A percentile compares a stretch with the other conserved stretches of the same genome.
Conservation (phyloP, 2,797 vertebrate genomes). For the Darevskia nairensis region DNA sequence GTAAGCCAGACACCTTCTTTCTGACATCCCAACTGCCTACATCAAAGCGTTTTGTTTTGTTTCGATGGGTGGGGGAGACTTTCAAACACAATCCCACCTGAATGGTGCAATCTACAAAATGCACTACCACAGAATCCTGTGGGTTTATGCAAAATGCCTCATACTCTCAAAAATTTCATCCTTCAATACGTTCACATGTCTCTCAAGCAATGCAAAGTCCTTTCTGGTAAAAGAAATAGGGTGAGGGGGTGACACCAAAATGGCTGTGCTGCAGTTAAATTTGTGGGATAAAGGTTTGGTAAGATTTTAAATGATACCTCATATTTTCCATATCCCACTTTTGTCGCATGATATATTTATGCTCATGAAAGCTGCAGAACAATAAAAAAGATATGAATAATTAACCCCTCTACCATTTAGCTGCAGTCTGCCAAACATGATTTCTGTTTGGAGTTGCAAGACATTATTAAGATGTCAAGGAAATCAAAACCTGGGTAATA, state of each 20-base stretch:
- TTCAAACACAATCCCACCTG: background rate
- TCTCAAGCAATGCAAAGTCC: background rate
- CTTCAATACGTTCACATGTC: background rate
- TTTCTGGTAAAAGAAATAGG: background rate
- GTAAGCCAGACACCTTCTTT: background rate
- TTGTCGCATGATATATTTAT: background rate
- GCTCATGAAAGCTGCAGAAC: constrained; percentile 25
- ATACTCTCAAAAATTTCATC: constrained; percentile 21
- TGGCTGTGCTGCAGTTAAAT: background rate
- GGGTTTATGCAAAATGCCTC: background rate
- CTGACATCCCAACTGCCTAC: background rate
- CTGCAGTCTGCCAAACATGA: constrained; percentile 25
- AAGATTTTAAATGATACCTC: constrained; percentile 38
- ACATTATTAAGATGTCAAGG: constrained; percentile 36
- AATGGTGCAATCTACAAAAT: background rate
- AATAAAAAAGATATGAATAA: constrained; percentile 46
- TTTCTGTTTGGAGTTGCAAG: constrained; percentile 38
- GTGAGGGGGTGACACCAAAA: background rate
- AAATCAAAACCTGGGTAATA: constrained; percentile 50
- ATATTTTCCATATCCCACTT: constrained; percentile 21
- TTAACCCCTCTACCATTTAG: constrained; percentile 25
- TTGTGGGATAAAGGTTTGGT: background rate
- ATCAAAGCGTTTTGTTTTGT: background rate
- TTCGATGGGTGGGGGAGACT: background rate
- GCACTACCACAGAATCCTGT: background rate